Evolutionary conservation across 2,888 invertebrate species (phyloP).

Genomic region (Conistra vaccinii): DNA sequence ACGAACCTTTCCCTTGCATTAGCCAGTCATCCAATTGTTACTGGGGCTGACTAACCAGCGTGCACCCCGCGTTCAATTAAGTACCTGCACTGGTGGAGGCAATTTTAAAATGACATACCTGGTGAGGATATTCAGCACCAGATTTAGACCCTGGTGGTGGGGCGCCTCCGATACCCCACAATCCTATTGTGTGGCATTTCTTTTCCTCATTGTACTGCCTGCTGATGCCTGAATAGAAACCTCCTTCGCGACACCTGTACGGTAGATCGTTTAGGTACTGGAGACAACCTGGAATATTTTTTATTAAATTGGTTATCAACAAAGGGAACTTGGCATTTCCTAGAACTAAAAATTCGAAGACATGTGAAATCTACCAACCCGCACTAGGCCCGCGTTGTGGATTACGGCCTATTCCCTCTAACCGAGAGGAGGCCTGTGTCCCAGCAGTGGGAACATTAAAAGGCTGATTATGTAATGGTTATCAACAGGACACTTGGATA

Average conservation of each 20-base stretch:
- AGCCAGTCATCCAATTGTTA: too few species aligned
- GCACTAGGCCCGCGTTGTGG: too few species aligned
- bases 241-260: slow-evolving; percentile 37
- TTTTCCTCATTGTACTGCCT: not conserved
- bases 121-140: slow-evolving; percentile 46
- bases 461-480: too few species aligned
- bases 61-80: too few species aligned
- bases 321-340: too few species aligned
- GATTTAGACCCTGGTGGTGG: slow-evolving; percentile 5
- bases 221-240: slow-evolving; percentile 28
- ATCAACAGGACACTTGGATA: not conserved
- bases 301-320: not conserved
- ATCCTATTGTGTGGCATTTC: slow-evolving; percentile 34
- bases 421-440: too few species aligned
- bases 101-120: slow-evolving; percentile 12
- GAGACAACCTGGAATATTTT: slow-evolving; percentile 50
- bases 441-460: too few species aligned
- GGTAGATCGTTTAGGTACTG: slow-evolving; percentile 39
- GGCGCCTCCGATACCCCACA: slow-evolving; percentile 49
- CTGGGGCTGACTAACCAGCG: too few species aligned
- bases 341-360: too few species aligned
- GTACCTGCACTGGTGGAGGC: not conserved
- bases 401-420: too few species aligned
- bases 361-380: too few species aligned
- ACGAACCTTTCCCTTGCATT: too few species aligned